These are phyloP conservation scores for Spinus pinus DNA, from an alignment of 2,797 vertebrate genomes.

Conservation along the genomic window DNA sequence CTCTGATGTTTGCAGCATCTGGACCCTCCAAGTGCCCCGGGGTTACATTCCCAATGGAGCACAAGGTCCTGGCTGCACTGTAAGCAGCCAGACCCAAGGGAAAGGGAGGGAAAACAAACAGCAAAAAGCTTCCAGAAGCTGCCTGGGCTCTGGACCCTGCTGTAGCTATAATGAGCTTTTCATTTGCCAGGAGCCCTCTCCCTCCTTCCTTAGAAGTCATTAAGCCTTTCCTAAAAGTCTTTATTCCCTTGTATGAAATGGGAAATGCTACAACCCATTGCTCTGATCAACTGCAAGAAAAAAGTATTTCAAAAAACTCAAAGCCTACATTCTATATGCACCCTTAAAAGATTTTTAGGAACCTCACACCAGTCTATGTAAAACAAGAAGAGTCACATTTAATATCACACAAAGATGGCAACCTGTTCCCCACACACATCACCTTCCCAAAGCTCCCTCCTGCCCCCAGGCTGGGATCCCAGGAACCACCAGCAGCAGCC, in stretches of 20 bases:
- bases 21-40: not conserved
- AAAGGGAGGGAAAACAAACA: slow-evolving; percentile 11
- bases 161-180: not conserved
- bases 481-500: not conserved
- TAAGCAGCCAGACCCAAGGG: not conserved
- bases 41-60: not conserved
- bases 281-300: not conserved
- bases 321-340: accelerated
- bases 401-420: not conserved
- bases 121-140: slow-evolving; percentile 16
- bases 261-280: not conserved
- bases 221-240: not conserved
- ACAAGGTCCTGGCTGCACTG: not conserved
- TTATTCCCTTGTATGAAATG: not conserved
- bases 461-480: not conserved
- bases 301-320: accelerated
- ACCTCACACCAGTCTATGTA: not conserved
- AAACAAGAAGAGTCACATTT: not conserved
- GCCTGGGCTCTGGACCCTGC: not conserved
- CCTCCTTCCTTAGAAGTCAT: not conserved
- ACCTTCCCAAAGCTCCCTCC: not conserved
- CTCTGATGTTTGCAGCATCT: not conserved
- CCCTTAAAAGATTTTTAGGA: not conserved
- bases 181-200: not conserved
- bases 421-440: not conserved